Evolutionary conservation across 2,888 invertebrate species (phyloP).

Genomic region (Brachyptera putata): DNA sequence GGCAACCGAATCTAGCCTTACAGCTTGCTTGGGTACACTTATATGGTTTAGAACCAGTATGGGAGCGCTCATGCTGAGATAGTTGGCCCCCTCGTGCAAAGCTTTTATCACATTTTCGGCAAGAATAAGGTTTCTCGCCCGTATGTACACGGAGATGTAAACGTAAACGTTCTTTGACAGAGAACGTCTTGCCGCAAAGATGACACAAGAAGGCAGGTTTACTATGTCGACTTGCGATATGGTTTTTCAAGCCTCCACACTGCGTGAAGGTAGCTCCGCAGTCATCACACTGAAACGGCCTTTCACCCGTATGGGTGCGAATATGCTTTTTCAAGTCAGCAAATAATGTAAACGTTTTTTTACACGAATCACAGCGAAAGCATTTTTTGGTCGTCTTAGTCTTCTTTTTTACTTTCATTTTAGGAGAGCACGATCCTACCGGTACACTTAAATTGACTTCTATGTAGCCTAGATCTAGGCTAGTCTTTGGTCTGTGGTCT

Average conservation of each 20-base stretch:
- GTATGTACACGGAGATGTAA: slow-evolving; percentile 71
- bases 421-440: background rate
- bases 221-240: slow-evolving; percentile 54
- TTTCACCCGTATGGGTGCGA: slow-evolving; percentile 60
- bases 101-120: slow-evolving; percentile 57
- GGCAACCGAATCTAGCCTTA: slow-evolving; percentile 63
- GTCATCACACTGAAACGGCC: slow-evolving; percentile 57
- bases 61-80: slow-evolving; percentile 68
- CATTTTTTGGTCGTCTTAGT: background rate
- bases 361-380: slow-evolving; percentile 58
- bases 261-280: slow-evolving; percentile 63
- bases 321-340: slow-evolving; percentile 65
- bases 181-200: slow-evolving; percentile 71
- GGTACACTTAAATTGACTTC: no score
- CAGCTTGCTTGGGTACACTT: slow-evolving; percentile 69
- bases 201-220: slow-evolving; percentile 58
- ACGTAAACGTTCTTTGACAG: slow-evolving; percentile 68
- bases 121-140: slow-evolving; percentile 64
- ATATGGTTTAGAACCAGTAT: slow-evolving; percentile 68
- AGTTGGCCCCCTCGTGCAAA: slow-evolving; percentile 73
- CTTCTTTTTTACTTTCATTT: no score
- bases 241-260: slow-evolving; percentile 60
- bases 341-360: slow-evolving; percentile 59
- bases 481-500: no score
- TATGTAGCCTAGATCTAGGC: no score